Conservation (phyloP, 2,113 vertebrate genomes). For the Ploceus nigricollis region DNA sequence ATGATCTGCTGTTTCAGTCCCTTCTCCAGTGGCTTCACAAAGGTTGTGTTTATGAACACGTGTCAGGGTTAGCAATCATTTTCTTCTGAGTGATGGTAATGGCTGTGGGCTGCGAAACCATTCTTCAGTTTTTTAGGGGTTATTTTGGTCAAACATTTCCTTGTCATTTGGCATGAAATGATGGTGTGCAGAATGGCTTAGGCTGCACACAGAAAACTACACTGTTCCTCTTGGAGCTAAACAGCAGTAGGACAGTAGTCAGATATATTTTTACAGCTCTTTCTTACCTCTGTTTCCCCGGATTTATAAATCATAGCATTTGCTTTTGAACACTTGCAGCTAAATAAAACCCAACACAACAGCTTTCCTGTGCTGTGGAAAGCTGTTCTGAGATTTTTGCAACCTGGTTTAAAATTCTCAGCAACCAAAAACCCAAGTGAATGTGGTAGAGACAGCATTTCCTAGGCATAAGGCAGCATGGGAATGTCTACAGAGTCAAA, state of each 20-base stretch:
- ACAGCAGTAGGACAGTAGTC: neutral
- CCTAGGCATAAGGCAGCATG: rapidly evolving
- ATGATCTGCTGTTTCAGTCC: neutral
- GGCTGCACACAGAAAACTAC: rapidly evolving
- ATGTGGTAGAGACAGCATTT: neutral
- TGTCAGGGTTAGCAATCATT: neutral
- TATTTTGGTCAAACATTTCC: neutral
- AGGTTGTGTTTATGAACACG: neutral
- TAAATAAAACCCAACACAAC: neutral
- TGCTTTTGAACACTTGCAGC: neutral
- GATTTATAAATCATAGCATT: neutral
- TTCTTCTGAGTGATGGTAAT: neutral
- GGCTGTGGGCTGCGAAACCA: neutral
- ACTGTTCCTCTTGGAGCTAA: neutral
- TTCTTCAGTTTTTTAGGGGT: neutral
- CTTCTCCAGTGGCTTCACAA: neutral
- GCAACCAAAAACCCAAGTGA: rapidly evolving
- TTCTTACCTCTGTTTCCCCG: neutral
- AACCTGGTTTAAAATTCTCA: neutral
- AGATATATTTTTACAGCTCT: neutral
- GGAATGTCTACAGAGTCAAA: neutral
- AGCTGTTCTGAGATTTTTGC: neutral
- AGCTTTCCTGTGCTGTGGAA: neutral
- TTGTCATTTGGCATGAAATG: neutral
- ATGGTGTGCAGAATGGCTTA: neutral